Conservation (phyloP, 2,888 invertebrate species). For the Drosophila formosana region DNA sequence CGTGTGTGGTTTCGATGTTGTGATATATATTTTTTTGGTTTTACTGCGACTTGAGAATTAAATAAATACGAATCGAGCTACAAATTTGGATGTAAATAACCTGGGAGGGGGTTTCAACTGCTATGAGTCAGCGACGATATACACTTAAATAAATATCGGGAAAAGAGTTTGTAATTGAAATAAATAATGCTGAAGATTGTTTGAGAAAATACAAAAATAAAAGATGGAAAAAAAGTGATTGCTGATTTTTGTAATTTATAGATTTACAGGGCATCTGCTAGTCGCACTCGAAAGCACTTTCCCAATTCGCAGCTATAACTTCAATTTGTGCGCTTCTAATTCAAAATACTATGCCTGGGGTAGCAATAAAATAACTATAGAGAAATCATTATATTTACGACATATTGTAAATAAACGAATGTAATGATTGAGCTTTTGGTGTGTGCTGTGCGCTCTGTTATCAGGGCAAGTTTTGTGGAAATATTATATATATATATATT, state of each 20-base stretch:
- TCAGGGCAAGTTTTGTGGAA: constrained; percentile 62
- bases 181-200: neutral
- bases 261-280: neutral
- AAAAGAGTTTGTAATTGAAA: neutral
- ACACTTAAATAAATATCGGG: neutral
- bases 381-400: constrained; percentile 58
- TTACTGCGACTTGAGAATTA: neutral
- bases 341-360: constrained; percentile 19
- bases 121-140: neutral
- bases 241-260: neutral
- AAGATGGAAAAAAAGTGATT: no score
- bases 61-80: neutral
- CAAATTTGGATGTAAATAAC: constrained; percentile 2
- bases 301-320: neutral
- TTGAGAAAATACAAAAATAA: no score
- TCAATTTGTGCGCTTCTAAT: constrained; percentile 22
- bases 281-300: no score
- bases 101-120: neutral
- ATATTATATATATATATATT: constrained; percentile 25
- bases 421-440: constrained; percentile 23
- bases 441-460: constrained; percentile 25
- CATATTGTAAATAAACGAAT: constrained; percentile 40
- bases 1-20: constrained; percentile 23
- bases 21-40: constrained; percentile 4
- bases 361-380: constrained; percentile 30